Evolutionary conservation across 2,888 invertebrate species (phyloP), one percentile per base, ranked within the genome.

Genomic region (Lochmaea crataegi): DNA sequence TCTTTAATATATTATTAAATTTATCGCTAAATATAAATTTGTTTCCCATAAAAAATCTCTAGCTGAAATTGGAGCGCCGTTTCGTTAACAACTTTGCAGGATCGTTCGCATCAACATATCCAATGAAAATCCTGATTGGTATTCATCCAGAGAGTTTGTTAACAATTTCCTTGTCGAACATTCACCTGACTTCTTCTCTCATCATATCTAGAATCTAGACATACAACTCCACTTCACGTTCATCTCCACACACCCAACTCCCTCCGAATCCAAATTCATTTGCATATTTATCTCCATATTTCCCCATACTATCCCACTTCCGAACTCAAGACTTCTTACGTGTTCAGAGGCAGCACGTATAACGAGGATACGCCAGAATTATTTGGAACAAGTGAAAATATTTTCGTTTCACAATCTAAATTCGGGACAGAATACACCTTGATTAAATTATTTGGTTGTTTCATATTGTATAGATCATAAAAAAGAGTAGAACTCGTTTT

Each of bases 291-390:
- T 73, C 64, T 48, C 45, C 65, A 56, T 67, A 51, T 65, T 26
- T 67, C 51, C 61, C 41, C 18, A 41, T 41, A 68, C 68, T 73
- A 67, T 61, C 53, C 74, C 74, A 68, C 73, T 66, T 65, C 67
- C 53, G 68, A 73, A 77, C 73, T 75, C 76, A 75, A 74, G 75
- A 60, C 65, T 67, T 75, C 77, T 80, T 78, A 78, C 77, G 75
- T 76, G 75, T 60, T 12, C 61, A 61, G 32, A 38, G 61, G n/a
- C 61, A n/a, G 61, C 7, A 2, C 38, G 18, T 22, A 26, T n/a
- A 22, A 58, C 3, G 9, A 56, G 56, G 56, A 0, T 32, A 32
- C 32, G 2, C 6, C 32, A 7, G 32, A 38, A 38, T 38, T 38
- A 38, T 7, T 38, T 38, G 7, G 32, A 38, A 38, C 32, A 38